Evolutionary conservation across 2,113 vertebrate species (phyloP).

Genomic region (Oreochromis niloticus): DNA sequence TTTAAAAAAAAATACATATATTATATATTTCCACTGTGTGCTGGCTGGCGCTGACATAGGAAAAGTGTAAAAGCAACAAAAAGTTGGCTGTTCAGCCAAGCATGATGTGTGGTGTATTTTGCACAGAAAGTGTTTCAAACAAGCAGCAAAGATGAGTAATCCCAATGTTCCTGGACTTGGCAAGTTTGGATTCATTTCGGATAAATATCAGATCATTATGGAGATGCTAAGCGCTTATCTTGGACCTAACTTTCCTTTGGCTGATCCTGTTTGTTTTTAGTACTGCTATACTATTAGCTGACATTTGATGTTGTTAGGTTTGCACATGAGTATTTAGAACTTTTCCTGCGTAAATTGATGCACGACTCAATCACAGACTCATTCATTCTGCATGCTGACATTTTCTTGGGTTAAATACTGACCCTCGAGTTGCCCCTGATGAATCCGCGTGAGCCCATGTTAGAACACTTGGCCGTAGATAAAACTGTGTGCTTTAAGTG

Average conservation of each 20-base stretch:
- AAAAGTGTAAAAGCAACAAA: background rate
- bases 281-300: background rate
- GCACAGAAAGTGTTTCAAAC: background rate
- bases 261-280: background rate
- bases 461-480: accelerated
- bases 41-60: background rate
- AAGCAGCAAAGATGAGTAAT: background rate
- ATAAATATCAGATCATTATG: background rate
- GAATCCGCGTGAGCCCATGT: accelerated
- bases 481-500: accelerated
- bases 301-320: background rate
- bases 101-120: background rate
- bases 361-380: accelerated
- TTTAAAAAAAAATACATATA: background rate
- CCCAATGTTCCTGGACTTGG: background rate
- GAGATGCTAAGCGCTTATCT: background rate
- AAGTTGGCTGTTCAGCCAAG: background rate
- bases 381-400: background rate
- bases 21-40: background rate
- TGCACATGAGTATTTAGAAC: background rate
- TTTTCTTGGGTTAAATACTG: background rate
- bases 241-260: background rate
- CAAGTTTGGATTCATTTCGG: accelerated
- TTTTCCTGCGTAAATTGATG: background rate
- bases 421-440: background rate